These are phyloP conservation scores for Stenotaenia linearis DNA, from an alignment of 2,888 invertebrate species.

Conservation along the genomic window DNA sequence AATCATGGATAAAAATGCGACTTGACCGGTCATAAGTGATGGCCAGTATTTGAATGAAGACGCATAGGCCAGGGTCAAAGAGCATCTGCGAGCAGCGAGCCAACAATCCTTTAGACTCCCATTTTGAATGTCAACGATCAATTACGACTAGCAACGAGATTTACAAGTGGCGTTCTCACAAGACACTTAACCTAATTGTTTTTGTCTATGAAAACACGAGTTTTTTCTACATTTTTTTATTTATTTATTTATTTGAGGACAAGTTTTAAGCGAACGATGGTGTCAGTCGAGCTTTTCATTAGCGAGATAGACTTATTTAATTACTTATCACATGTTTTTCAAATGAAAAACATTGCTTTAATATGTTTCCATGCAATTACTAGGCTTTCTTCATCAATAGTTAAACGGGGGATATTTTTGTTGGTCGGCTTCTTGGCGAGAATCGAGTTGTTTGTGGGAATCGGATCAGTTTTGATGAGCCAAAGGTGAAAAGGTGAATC, in stretches of 20 bases:
- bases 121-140: constrained; percentile 11
- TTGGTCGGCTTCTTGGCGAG: background rate
- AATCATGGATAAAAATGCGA: background rate
- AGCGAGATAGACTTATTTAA: background rate
- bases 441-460: background rate
- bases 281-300: background rate
- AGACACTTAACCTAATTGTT: constrained; percentile 19
- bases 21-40: background rate
- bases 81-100: background rate
- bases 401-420: background rate
- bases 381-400: background rate
- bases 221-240: background rate
- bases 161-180: background rate
- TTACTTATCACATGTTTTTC: constrained; percentile 4
- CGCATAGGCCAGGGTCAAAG: background rate
- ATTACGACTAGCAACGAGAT: background rate
- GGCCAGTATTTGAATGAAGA: background rate
- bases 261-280: background rate
- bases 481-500: background rate
- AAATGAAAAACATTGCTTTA: background rate
- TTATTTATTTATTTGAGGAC: background rate
- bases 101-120: background rate
- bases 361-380: background rate
- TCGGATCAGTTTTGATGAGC: background rate
- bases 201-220: background rate